Evolutionary conservation across 2,797 vertebrate species (phyloP).

Genomic region (Avahi laniger): DNA sequence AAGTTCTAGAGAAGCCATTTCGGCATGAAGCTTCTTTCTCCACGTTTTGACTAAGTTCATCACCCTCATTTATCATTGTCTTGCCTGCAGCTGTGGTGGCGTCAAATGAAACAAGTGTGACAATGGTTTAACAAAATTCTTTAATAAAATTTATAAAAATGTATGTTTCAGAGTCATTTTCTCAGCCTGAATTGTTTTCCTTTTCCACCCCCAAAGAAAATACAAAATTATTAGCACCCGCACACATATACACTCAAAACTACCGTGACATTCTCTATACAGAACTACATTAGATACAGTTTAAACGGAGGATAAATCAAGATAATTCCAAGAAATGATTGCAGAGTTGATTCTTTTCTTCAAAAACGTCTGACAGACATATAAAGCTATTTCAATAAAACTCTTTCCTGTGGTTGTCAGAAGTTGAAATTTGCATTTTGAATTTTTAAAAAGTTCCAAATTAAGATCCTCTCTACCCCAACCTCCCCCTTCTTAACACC

Average conservation of each 20-base stretch:
- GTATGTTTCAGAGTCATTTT: constrained; percentile 46
- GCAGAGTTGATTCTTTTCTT: constrained; percentile 9
- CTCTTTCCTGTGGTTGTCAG: not conserved
- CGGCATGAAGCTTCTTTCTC: not conserved
- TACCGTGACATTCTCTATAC: constrained; percentile 20
- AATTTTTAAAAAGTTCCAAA: not conserved
- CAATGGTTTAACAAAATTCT: constrained; percentile 75
- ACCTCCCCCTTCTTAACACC: not conserved
- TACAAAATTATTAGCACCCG: constrained; percentile 68
- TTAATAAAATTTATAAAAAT: constrained; percentile 82
- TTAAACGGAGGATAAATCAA: constrained; percentile 55
- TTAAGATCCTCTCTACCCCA: not conserved
- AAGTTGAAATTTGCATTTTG: constrained; percentile 27
- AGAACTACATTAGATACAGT: not conserved
- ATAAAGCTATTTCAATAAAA: constrained; percentile 37
- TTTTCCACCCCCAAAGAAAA: constrained; percentile 66
- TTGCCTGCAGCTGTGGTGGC: not conserved
- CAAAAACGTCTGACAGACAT: not conserved
- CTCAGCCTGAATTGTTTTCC: constrained; percentile 18
- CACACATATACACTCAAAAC: constrained; percentile 58
- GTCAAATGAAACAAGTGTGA: constrained; percentile 52
- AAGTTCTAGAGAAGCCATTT: not conserved
- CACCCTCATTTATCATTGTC: not conserved
- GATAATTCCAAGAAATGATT: constrained; percentile 45
- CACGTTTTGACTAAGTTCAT: not conserved